Percentiles rank a stretch among this genome's conserved stretches.
Conservation (phyloP, 2,888 invertebrate species). For the Blomia tropicalis region DNA sequence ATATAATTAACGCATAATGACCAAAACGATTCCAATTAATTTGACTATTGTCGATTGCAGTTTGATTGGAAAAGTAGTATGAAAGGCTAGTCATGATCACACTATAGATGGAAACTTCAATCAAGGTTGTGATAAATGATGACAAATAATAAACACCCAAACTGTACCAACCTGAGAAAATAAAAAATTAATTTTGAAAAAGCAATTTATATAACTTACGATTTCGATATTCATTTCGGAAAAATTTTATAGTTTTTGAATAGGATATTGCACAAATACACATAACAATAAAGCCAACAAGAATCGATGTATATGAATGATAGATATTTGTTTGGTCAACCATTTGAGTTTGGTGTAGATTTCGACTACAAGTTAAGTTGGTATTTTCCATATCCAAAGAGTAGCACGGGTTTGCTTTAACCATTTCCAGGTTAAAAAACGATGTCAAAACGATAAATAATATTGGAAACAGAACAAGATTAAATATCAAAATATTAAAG, state of each 20-base stretch:
- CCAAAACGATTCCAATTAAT: not conserved
- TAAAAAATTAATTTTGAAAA: not conserved
- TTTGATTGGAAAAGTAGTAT: not conserved
- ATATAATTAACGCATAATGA: not conserved
- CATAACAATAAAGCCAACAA: not conserved
- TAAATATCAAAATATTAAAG: not conserved
- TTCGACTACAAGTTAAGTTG: not conserved
- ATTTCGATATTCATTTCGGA: conserved; percentile 11
- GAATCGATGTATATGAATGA: not conserved
- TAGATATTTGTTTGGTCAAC: not conserved
- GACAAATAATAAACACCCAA: conserved; percentile 1
- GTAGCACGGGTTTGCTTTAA: not conserved
- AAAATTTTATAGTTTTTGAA: not conserved
- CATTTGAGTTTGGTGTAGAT: not conserved
- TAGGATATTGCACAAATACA: not conserved
- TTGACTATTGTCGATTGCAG: not conserved
- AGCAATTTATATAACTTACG: conserved; percentile 1
- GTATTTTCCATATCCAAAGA: not conserved
- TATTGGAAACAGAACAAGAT: not conserved
- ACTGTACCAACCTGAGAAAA: conserved; percentile 1
- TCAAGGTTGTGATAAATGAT: not conserved
- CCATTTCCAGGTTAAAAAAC: not conserved
- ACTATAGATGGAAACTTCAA: not conserved
- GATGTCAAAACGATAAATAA: not conserved
- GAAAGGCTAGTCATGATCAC: not conserved